Percentiles rank a stretch among this genome's conserved stretches.
Evolutionary conservation across 1,140 invertebrate genomes (phyloP).

Genomic region (Cylas formicarius): DNA sequence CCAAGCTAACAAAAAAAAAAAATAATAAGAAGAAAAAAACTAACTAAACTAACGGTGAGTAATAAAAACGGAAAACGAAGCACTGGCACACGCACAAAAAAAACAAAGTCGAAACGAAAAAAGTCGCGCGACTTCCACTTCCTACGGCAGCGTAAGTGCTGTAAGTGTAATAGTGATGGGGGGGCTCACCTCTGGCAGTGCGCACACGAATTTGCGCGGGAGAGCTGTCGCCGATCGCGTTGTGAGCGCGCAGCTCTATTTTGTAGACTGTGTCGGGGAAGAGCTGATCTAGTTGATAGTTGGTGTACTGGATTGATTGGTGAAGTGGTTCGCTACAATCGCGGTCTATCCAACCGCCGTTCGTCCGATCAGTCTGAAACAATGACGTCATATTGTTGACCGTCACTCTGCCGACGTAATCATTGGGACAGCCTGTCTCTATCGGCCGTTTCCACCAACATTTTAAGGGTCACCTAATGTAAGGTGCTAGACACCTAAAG

Average conservation of each 20-base stretch:
- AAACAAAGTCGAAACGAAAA: conserved; percentile 21
- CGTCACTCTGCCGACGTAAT: no score
- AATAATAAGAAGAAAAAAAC: conserved; percentile 9
- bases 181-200: conserved; percentile 73
- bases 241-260: conserved; percentile 76
- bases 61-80: conserved; percentile 15
- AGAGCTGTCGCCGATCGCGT: conserved; percentile 70
- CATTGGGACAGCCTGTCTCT: no score
- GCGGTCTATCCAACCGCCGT: conserved; percentile 54
- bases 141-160: conserved; percentile 19
- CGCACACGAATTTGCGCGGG: conserved; percentile 68
- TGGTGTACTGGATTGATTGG: conserved; percentile 52
- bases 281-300: conserved; percentile 59
- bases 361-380: conserved; percentile 38
- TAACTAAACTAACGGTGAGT: conserved; percentile 1
- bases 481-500: no score
- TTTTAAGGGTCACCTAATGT: no score
- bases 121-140: conserved; percentile 14
- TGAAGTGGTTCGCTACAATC: conserved; percentile 52
- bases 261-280: conserved; percentile 70
- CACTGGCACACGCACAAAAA: conserved; percentile 18
- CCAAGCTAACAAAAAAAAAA: background rate
- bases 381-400: no score
- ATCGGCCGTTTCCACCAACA: no score
- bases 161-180: conserved; percentile 45